Base-by-base conservation (phyloP, 1,140 invertebrate genomes). In the Lethrus apterus region DNA sequence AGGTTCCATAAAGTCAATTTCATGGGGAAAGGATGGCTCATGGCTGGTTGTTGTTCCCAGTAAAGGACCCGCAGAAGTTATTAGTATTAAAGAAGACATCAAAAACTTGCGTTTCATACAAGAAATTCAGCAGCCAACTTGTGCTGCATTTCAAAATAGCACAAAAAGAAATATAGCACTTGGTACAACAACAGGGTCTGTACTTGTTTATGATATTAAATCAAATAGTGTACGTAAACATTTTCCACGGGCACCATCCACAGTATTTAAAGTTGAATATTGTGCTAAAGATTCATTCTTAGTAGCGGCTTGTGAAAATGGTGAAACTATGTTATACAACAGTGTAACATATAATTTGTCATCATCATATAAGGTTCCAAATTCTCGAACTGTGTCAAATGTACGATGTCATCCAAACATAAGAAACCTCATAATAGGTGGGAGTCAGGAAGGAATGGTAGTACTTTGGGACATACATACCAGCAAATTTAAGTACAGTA, bases 161-260 rank as follows among this genome's bases (percentile, higher is more conserved):
- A 59, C 57, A 2, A 67, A 64, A 38, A 59, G 56, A 23, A 54
- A 56, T 42, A 46, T 67, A 14, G 62, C 55, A n/a, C 29, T 65
- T n/a, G 63, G 65, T 5, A 63, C 62, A 9, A 53, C 54, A 18
- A 48, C 44, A 14, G 61, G 64, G 0, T 54, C 59, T 24, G 51
- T 67, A 7, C 36, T 63, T 5, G 40, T 67, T 23, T 67, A 67
- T 45, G 65, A 67, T 49, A 54, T 65, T 14, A 65, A 65, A 52
- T 18, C 47, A 4, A 51, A 47, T 24, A 52, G 32, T 15, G 53
- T 60, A 23, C 60, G 56, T 23, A 56, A 60, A 20, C 48, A 56
- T 20, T 64, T 54, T 46, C 54, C 55, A 1, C 53, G 55, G 33
- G 41, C 56, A 17, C 35, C 45, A n/a, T 54, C 50, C 1, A 11